phyloP scores from a whole-genome alignment of 37 sponge, comb jelly and placozoan genomes.

The Crambe crambe region DNA sequence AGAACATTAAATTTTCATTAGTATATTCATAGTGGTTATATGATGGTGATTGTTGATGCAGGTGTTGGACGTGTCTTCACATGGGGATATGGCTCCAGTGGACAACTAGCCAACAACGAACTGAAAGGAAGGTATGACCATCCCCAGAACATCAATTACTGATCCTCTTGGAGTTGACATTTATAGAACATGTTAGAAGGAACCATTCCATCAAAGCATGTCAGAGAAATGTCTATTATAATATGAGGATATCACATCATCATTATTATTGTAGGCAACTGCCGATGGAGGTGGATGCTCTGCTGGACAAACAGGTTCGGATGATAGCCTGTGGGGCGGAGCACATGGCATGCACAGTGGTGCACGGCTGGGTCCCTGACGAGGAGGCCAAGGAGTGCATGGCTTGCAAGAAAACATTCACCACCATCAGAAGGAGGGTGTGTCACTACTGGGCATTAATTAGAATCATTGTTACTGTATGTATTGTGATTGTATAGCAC shows the following conservation, averaged over 20 bases:
- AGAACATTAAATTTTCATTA: background rate
- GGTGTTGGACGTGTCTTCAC: constrained; percentile 69
- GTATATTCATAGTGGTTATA: background rate
- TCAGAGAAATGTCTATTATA: background rate
- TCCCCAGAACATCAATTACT: too few species aligned
- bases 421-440: constrained; percentile 74
- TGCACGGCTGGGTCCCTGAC: constrained; percentile 88
- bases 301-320: constrained; percentile 70
- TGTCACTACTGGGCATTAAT: constrained; percentile 9
- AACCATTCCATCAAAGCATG: too few species aligned
- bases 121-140: constrained; percentile 34
- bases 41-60: background rate
- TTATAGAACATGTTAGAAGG: too few species aligned
- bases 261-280: constrained; percentile 14
- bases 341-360: constrained; percentile 73
- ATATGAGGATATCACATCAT: too few species aligned
- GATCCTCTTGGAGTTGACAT: too few species aligned
- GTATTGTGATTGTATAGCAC: constrained; percentile 41
- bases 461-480: constrained; percentile 47
- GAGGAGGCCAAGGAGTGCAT: constrained; percentile 85
- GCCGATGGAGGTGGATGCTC: constrained; percentile 60
- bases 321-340: constrained; percentile 67
- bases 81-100: constrained; percentile 70
- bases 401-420: constrained; percentile 84
- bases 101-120: constrained; percentile 84